Evolutionary conservation across 2,797 vertebrate genomes (phyloP).

Genomic region (Labroides dimidiatus): DNA sequence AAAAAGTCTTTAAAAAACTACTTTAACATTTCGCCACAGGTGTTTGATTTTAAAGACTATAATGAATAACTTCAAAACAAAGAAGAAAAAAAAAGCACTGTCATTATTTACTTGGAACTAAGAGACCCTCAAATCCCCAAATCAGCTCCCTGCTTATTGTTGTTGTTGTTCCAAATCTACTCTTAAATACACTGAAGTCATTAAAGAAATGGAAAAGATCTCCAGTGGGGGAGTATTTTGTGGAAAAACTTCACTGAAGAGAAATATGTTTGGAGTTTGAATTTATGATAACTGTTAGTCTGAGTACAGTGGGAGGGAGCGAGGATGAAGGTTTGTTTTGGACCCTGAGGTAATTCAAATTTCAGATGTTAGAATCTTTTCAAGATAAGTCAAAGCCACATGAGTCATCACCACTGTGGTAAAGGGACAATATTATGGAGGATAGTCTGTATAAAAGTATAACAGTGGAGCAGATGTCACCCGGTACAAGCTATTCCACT

Average conservation of each 20-base stretch:
- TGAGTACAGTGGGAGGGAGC: neutral
- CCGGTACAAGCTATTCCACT: neutral
- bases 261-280: neutral
- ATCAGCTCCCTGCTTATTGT: neutral
- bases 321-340: neutral
- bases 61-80: neutral
- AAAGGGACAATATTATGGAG: neutral
- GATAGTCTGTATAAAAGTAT: neutral
- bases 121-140: neutral
- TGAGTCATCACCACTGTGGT: neutral
- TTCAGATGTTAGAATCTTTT: neutral
- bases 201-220: neutral
- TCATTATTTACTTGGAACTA: neutral
- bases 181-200: neutral
- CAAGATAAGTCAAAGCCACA: neutral
- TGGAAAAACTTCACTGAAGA: neutral
- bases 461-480: neutral
- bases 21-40: constrained; percentile 1
- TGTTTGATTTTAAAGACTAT: neutral
- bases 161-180: neutral
- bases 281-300: neutral
- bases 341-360: neutral
- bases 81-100: neutral
- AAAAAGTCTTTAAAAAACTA: too few relatives aligned
- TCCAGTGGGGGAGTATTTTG: neutral